These are phyloP conservation scores for Drosophila dunni DNA, from an alignment of 1,140 invertebrate species.

Conservation along the genomic window DNA sequence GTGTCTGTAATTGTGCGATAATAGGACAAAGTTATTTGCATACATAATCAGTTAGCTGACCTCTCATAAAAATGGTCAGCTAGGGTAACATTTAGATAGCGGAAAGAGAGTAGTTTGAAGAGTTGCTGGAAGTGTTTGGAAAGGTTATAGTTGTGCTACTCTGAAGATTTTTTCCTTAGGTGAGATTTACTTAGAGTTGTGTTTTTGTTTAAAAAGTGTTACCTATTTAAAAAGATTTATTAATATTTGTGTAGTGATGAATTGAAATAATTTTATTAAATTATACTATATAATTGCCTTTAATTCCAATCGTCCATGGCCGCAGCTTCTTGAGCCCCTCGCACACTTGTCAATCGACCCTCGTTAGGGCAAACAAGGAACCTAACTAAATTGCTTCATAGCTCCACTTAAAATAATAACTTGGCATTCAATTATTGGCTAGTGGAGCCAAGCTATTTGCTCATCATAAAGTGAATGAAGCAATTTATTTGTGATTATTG, in stretches of 20 bases:
- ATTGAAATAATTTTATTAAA: no score
- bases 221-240: no score
- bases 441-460: constrained; percentile 60
- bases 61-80: constrained; percentile 20
- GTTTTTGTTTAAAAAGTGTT: no score
- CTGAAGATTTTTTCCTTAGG: no score
- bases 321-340: background rate
- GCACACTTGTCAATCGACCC: background rate
- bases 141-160: no score
- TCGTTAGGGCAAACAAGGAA: background rate
- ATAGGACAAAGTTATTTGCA: constrained; percentile 49
- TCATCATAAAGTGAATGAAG: constrained; percentile 78
- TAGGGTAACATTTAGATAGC: background rate
- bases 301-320: no score
- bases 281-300: no score
- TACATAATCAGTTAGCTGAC: constrained; percentile 40
- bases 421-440: constrained; percentile 69
- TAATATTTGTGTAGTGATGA: no score
- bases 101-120: constrained; percentile 6
- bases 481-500: constrained; percentile 65
- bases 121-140: background rate
- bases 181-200: no score
- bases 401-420: constrained; percentile 51
- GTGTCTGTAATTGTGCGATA: constrained; percentile 42
- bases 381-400: constrained; percentile 51